These are phyloP conservation scores for Sciurus vulgaris DNA, from an alignment of 2,797 vertebrate species.

Conservation along the genomic window DNA sequence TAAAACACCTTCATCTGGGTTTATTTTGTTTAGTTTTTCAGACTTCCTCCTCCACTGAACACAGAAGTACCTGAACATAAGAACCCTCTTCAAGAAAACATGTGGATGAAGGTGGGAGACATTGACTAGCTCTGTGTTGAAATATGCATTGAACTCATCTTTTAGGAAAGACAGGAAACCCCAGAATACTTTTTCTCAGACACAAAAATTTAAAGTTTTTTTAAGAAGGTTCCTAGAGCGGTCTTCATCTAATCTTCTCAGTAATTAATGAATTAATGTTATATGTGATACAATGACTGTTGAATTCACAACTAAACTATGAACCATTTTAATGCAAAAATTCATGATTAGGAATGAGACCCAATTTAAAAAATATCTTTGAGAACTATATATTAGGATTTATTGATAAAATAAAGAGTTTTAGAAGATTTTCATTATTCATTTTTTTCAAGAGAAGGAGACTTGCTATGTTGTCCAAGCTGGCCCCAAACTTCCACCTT, in stretches of 20 bases:
- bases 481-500: background rate
- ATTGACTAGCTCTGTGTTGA: no score
- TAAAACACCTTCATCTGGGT: background rate
- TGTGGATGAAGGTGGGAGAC: background rate
- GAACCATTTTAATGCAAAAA: background rate
- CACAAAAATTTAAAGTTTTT: background rate
- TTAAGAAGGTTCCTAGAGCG: background rate
- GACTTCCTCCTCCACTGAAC: background rate
- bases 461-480: background rate
- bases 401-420: background rate
- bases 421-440: background rate
- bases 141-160: background rate
- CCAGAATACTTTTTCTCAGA: background rate
- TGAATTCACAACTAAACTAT: background rate
- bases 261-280: background rate
- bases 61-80: background rate
- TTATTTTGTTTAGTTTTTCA: background rate
- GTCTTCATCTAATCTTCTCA: background rate
- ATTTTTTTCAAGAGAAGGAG: background rate
- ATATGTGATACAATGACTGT: background rate
- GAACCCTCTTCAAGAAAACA: background rate
- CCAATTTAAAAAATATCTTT: no score
- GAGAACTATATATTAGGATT: background rate
- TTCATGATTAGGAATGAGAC: background rate
- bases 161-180: background rate